phyloP scores from a whole-genome alignment of 1,140 invertebrate species.

The Dendrolimus kikuchii region DNA sequence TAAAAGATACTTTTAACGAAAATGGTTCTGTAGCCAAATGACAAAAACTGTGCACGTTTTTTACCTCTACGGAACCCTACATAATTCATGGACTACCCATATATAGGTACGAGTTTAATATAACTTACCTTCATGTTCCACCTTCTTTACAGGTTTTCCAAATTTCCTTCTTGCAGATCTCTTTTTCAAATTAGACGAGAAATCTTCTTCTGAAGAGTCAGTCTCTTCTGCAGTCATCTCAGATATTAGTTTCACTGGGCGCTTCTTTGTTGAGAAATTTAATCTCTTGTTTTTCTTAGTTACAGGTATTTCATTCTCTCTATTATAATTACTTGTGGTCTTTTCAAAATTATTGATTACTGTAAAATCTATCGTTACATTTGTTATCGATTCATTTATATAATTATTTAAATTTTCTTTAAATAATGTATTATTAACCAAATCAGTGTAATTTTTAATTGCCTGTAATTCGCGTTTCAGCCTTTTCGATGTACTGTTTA shows the following conservation, averaged over 20 bases:
- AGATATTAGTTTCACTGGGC: conserved; percentile 6
- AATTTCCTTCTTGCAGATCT: conserved; percentile 15
- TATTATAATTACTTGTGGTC: too few species aligned
- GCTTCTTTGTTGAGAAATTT: conserved; percentile 14
- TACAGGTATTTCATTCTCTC: not conserved
- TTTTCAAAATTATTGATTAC: too few species aligned
- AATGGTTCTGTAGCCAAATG: too few species aligned
- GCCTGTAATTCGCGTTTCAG: too few species aligned
- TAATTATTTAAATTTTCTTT: not conserved
- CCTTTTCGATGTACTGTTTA: too few species aligned
- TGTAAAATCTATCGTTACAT: too few species aligned
- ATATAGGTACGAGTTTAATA: too few species aligned
- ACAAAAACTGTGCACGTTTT: too few species aligned
- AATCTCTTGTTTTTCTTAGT: conserved; percentile 12
- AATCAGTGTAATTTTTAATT: too few species aligned
- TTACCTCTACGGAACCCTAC: too few species aligned
- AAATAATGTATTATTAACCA: not conserved
- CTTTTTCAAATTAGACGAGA: conserved; percentile 24
- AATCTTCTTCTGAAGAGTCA: conserved; percentile 27
- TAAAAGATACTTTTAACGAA: too few species aligned
- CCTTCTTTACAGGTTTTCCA: conserved; percentile 11
- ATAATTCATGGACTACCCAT: too few species aligned
- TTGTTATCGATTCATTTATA: not conserved
- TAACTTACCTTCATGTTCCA: conserved; percentile 10
- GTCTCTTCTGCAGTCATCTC: conserved; percentile 10